These are phyloP conservation scores for Nasua narica DNA, from an alignment of 2,797 vertebrate genomes.

Conservation along the genomic window DNA sequence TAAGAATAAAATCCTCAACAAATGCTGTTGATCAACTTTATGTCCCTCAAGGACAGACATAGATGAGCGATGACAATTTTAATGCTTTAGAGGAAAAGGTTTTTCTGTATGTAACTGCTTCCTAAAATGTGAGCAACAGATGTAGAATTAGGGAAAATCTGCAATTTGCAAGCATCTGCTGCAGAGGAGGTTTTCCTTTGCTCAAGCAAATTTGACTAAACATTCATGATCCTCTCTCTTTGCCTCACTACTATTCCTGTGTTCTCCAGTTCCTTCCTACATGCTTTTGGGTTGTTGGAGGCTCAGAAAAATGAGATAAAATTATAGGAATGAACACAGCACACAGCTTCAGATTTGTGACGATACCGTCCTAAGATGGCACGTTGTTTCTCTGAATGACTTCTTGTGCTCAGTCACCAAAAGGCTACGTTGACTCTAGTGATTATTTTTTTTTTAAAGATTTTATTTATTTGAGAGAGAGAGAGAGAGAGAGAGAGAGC, in stretches of 20 bases:
- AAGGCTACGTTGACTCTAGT: not conserved
- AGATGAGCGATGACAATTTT: constrained; percentile 15
- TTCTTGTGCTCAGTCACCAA: not conserved
- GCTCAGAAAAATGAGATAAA: not conserved
- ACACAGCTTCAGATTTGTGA: not conserved
- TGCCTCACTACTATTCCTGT: not conserved
- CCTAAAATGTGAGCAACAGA: constrained; percentile 45
- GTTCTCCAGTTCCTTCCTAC: not conserved
- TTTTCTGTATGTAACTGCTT: not conserved
- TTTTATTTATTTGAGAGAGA: not conserved
- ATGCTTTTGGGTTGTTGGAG: not conserved
- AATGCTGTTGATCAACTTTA: not conserved
- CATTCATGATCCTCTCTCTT: not conserved
- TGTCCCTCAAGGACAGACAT: not conserved
- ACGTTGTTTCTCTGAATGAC: fast-evolving
- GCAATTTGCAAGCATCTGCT: constrained; percentile 26
- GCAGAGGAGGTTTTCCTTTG: constrained; percentile 14
- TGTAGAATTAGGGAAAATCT: constrained; percentile 15
- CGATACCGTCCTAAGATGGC: not conserved
- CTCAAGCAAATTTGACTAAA: constrained; percentile 14
- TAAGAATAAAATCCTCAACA: not conserved
- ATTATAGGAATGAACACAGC: not conserved
- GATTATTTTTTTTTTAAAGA: not conserved
- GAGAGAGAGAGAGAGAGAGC: too few species aligned
- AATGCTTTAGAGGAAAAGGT: not conserved